Percentiles rank a stretch among this genome's conserved stretches.
These are phyloP conservation scores for Slavum lentiscoides DNA, from an alignment of 2,888 invertebrate genomes.

Conservation along the genomic window DNA sequence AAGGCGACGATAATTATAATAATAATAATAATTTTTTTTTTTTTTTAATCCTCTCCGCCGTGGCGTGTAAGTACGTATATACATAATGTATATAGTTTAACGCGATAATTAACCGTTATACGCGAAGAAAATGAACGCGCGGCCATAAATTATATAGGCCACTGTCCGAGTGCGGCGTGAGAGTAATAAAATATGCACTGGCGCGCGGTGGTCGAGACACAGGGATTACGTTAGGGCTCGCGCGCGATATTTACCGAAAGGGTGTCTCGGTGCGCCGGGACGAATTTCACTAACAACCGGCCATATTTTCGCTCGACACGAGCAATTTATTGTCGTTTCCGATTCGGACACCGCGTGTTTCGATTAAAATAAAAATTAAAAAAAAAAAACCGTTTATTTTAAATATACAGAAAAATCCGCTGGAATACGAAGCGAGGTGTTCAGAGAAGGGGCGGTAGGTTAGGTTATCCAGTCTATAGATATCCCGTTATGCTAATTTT, in stretches of 20 bases:
- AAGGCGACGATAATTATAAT: too few species aligned
- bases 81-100: background rate
- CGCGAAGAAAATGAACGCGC: slow-evolving; percentile 45
- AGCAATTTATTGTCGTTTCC: slow-evolving; percentile 30
- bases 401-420: too few species aligned
- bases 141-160: slow-evolving; percentile 43
- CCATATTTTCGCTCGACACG: slow-evolving; percentile 33
- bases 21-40: background rate
- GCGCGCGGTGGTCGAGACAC: background rate
- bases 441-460: too few species aligned
- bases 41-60: slow-evolving; percentile 21
- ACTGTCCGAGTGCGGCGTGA: slow-evolving; percentile 38
- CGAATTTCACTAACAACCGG: slow-evolving; percentile 44
- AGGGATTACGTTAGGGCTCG: slow-evolving; percentile 32
- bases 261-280: slow-evolving; percentile 2
- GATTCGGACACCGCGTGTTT: slow-evolving; percentile 15
- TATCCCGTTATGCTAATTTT: too few species aligned
- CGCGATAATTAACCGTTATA: slow-evolving; percentile 47
- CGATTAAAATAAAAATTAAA: slow-evolving; percentile 23
- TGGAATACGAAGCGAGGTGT: too few species aligned
- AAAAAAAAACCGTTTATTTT: background rate
- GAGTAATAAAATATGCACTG: slow-evolving; percentile 39
- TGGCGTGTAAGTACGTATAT: background rate
- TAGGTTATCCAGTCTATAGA: too few species aligned
- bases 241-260: background rate